Base-by-base conservation (phyloP, 2,797 vertebrate genomes). In the Cuculus canorus region DNA sequence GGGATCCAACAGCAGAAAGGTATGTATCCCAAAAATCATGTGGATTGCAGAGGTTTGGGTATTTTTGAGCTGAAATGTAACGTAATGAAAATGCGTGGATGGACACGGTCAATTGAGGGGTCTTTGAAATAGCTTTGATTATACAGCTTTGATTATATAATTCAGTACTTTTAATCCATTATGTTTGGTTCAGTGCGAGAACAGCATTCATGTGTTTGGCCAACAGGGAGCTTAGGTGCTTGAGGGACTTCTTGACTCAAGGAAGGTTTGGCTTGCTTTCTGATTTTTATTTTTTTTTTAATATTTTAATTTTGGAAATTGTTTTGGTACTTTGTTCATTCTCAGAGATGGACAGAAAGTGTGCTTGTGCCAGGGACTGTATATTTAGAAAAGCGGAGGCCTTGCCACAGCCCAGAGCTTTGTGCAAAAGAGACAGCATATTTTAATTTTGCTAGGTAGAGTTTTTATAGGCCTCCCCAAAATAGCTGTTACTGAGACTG, bases 1-100 rank as follows among this genome's bases (percentile, higher is more conserved):
- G 97, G 97, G 37, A 97, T 98, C 39, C 97, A 98, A 4, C 96
- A 97, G 57, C 97, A 97, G 91, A 96, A 97, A 95, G 98, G 98
- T 98, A 63, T 18, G 59, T 84, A 2, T 32, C 18, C 28, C 24
- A 56, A 35, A 64, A 23, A 1, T 32, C 13, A 28, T 2, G 5
- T 43, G 14, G 23, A 13, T 28, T 75, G n/a, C 3, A 7, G 11
- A 28, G 5, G 39, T 47, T 50, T 50, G 37, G 5, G 11, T 27
- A 27, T 57, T 45, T 32, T 39, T 35, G 13, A 73, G n/a, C 17
- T 85, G 65, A 65, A 78, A 24, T 59, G 17, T 33, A 35, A 39
- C 13, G 16, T 81, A 33, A 47, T 48, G 41, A 64, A 75, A 93
- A 52, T 45, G 5, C 59, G 5, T 17, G 33, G 21, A 48, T 48